These are phyloP conservation scores for Picathartes gymnocephalus DNA, from an alignment of 2,113 vertebrate species.

Conservation along the genomic window DNA sequence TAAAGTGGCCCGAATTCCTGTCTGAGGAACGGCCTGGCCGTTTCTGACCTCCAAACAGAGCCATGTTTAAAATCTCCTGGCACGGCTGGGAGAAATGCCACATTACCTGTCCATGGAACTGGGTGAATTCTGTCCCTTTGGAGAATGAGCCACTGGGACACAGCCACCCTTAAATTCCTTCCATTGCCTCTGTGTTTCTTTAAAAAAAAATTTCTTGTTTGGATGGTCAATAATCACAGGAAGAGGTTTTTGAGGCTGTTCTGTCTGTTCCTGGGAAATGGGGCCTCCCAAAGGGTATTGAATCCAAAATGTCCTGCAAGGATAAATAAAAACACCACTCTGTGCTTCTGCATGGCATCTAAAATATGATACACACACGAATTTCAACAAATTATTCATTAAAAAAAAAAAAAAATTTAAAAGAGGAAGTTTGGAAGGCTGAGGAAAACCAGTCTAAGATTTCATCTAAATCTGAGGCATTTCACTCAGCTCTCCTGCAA, in stretches of 20 bases:
- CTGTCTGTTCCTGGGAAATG: not conserved
- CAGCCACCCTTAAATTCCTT: accelerated
- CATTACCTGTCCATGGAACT: accelerated
- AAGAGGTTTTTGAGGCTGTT: not conserved
- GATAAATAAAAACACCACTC: not conserved
- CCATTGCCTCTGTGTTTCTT: too few relatives aligned
- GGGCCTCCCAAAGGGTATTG: not conserved
- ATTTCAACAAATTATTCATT: not conserved
- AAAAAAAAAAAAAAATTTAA: too few relatives aligned
- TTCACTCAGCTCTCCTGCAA: not conserved
- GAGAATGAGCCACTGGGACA: not conserved
- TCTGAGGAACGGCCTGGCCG: not conserved
- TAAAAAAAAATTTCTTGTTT: not conserved
- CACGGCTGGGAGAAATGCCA: not conserved
- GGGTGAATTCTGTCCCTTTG: not conserved
- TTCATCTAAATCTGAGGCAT: not conserved
- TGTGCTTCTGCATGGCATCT: not conserved
- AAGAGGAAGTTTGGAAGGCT: not conserved
- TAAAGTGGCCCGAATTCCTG: not conserved
- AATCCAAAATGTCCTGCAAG: not conserved
- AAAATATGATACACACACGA: accelerated
- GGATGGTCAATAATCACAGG: not conserved
- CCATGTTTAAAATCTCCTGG: accelerated
- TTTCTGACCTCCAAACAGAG: not conserved
- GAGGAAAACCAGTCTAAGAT: not conserved